Base-by-base conservation (phyloP, 2,113 vertebrate genomes). In the Odobenus rosmarus region DNA sequence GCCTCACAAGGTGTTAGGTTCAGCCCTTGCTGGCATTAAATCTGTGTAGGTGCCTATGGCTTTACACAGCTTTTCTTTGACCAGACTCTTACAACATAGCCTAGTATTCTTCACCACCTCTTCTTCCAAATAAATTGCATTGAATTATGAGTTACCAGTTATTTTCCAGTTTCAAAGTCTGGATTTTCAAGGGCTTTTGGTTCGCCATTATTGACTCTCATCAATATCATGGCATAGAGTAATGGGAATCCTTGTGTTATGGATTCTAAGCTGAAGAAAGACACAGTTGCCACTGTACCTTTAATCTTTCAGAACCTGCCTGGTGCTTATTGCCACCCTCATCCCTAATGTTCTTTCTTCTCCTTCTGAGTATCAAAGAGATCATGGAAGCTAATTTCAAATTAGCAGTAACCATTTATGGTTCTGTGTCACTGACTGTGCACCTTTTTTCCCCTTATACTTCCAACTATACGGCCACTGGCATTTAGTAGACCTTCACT, bases 151-250 rank as follows among this genome's bases (percentile, higher is more conserved):
- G 15, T 61, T 82, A 49, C 33, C 16, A 39, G 39, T 87, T 62
- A 33, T 95, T 89, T 96, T 84, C 24, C 46, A 36, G 36, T 87
- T 83, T 72, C 33, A 79, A 80, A 59, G 26, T 80, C 11, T 84
- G 12, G 55, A 74, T 96, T 87, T 77, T 80, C 55, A 74, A 69
- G n/a, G 14, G 12, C n/a, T 81, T 87, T 84, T 59, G 3, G 26
- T 85, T 85, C 39, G 49, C 84, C 88, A 94, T 31, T 57, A 88
- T 88, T 16, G 12, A 93, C 67, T 95, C 13, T 85, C 64, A 67
- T 55, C 39, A 69, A 74, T 21, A 51, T 77, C 13, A 57, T 64
- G 59, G 19, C 31, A 69, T 8, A 81, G 49, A 91, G 46, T 74
- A 88, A 94, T 61, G 55, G 23, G 11, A 69, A 92, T 85, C 90